A percentile compares a stretch with the other conserved stretches of the same genome.
Conservation (phyloP, 2,113 vertebrate genomes). For the Oostethus manadensis region DNA sequence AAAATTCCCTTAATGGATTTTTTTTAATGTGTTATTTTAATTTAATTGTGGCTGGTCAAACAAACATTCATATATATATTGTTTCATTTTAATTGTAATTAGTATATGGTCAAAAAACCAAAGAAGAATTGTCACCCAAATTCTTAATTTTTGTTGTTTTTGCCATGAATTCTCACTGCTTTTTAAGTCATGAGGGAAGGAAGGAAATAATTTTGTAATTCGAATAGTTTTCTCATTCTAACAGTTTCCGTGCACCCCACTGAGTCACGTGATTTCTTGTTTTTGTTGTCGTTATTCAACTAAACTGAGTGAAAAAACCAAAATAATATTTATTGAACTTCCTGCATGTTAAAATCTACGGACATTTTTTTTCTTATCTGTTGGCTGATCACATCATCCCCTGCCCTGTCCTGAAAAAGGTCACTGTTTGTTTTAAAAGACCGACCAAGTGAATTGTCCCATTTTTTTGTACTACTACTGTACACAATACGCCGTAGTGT, state of each 20-base stretch:
- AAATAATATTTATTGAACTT: constrained; percentile 1
- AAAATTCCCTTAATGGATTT: too few species aligned
- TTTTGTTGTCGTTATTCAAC: neutral
- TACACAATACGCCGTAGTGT: constrained; percentile 83
- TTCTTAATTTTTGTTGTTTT: too few species aligned
- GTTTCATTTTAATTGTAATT: too few species aligned
- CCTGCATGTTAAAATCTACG: constrained; percentile 4
- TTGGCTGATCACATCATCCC: neutral
- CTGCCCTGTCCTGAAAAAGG: neutral
- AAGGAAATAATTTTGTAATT: too few species aligned
- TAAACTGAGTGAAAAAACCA: constrained; percentile 1
- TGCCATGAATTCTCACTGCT: too few species aligned
- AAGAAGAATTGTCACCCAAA: too few species aligned
- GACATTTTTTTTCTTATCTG: neutral
- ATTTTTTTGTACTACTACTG: constrained; percentile 59
- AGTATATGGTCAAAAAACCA: too few species aligned
- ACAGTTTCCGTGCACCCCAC: constrained; percentile 20
- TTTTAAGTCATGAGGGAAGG: too few species aligned
- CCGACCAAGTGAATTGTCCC: constrained; percentile 13
- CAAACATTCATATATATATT: too few species aligned
- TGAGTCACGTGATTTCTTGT: constrained; percentile 2
- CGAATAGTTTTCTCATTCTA: neutral
- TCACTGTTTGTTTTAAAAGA: constrained; percentile 27
- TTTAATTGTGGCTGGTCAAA: neutral
- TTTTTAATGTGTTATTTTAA: too few species aligned